Conservation (phyloP, 2,888 invertebrate species). For the Cantharis rufa region DNA sequence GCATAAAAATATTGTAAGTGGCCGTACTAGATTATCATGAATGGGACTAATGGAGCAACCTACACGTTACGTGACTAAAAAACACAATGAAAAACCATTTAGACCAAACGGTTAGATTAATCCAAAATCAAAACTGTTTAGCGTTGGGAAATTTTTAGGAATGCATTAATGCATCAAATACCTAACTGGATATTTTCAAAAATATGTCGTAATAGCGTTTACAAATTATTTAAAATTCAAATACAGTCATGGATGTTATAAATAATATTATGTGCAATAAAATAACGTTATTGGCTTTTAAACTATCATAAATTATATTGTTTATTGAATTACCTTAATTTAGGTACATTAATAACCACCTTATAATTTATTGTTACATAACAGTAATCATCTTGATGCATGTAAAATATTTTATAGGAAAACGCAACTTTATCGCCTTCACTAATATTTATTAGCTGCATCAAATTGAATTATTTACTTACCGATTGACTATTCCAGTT, state of each 20-base stretch:
- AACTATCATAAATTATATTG: background rate
- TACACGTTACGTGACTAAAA: background rate
- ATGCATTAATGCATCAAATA: background rate
- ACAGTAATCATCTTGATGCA: background rate
- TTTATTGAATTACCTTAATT: background rate
- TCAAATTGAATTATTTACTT: background rate
- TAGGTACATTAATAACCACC: background rate
- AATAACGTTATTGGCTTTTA: background rate
- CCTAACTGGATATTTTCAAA: background rate
- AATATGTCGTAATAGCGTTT: background rate
- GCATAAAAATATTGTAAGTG: background rate
- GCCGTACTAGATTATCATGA: background rate
- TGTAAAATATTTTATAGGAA: background rate
- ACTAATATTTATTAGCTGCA: background rate
- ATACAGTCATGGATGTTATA: background rate
- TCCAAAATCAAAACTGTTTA: background rate
- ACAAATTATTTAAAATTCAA: background rate
- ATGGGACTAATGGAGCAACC: slow-evolving; percentile 1
- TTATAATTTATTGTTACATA: background rate
- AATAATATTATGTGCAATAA: background rate
- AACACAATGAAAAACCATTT: background rate
- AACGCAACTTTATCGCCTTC: background rate
- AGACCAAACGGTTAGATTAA: background rate
- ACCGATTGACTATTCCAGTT: background rate
- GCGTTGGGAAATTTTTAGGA: background rate